Evolutionary conservation across 2,797 vertebrate species (phyloP), one percentile per base, ranked within the genome.

Genomic region (Coilia nasus): DNA sequence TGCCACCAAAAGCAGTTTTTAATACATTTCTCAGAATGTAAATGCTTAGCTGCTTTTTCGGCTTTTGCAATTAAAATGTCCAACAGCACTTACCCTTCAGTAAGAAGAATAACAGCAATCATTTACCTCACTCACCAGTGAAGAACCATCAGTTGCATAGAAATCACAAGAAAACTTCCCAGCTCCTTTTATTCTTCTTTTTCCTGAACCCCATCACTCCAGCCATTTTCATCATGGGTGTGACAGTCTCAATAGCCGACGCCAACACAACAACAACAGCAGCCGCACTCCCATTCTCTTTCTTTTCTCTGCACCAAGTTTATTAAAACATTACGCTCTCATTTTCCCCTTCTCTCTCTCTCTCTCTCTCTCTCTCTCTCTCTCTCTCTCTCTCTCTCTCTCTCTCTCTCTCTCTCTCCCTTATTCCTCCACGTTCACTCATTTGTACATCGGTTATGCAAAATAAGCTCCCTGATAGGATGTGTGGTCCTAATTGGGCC

Each of bases 401-500:
- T 41, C 35, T 41, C 35, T 41, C 2, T 35, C 64, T 31, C 64
- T 31, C 28, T 25, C 62, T 11, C 62, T 64, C 64, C 64, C 64
- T 71, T 71, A 25, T 35, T 71, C 28, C 64, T 71, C 25, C 64
- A 31, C 64, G 28, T 28, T 71, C 28, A 71, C 64, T 97, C 96
- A 97, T 96, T 95, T 96, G 95, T 96, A 96, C 97, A 71, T 96
- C 95, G 94, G 95, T 96, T 97, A 96, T 97, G 96, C 96, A 97
- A 97, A 97, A 97, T 96, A 96, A 97, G 96, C 96, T 96, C 95
- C 95, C 96, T 96, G 96, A 97, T 97, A 97, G 97, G 96, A 97
- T 96, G 95, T 96, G 96, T 96, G 95, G 96, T 96, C 95, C 95
- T 97, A 97, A 98, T 98, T 97, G 96, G 97, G 96, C 97, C 96